phyloP scores from a whole-genome alignment of 2,113 vertebrate species.

The Actinemys pallida region DNA sequence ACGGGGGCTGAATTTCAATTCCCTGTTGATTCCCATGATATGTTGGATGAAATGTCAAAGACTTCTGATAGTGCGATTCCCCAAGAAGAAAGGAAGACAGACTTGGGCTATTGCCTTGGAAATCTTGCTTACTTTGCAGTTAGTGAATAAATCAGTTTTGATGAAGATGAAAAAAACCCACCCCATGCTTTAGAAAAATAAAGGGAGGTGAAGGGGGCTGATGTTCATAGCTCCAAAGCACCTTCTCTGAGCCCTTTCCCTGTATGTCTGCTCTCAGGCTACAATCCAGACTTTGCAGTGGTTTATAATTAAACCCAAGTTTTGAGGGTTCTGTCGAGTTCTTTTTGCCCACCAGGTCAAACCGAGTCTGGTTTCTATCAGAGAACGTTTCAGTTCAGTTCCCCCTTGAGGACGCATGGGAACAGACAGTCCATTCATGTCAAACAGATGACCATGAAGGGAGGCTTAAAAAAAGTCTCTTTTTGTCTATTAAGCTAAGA shows the following conservation, averaged over 20 bases:
- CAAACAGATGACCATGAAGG: constrained; percentile 48
- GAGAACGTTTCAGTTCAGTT: constrained; percentile 38
- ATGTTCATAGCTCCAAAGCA: neutral
- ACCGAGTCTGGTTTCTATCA: constrained; percentile 71
- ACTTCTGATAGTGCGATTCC: neutral
- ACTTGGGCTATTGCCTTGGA: neutral
- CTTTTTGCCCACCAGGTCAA: constrained; percentile 52
- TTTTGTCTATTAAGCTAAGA: constrained; percentile 67
- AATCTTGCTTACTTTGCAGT: neutral
- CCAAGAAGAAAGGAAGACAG: accelerated
- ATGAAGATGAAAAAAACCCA: neutral
- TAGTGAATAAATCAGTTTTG: neutral
- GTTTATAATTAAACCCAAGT: constrained; percentile 67
- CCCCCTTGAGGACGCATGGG: constrained; percentile 66
- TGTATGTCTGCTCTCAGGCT: constrained; percentile 49
- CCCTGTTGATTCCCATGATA: neutral
- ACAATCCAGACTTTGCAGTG: constrained; percentile 39
- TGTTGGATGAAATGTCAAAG: neutral
- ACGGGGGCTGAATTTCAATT: neutral
- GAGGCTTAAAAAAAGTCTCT: constrained; percentile 25
- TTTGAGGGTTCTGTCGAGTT: constrained; percentile 59
- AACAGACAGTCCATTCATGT: constrained; percentile 74
- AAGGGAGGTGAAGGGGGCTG: neutral
- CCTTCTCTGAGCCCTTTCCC: neutral
- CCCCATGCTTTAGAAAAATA: neutral